Evolutionary conservation across 1,140 invertebrate species (phyloP), one percentile per base, ranked within the genome.

Genomic region (Nasonia vitripennis): DNA sequence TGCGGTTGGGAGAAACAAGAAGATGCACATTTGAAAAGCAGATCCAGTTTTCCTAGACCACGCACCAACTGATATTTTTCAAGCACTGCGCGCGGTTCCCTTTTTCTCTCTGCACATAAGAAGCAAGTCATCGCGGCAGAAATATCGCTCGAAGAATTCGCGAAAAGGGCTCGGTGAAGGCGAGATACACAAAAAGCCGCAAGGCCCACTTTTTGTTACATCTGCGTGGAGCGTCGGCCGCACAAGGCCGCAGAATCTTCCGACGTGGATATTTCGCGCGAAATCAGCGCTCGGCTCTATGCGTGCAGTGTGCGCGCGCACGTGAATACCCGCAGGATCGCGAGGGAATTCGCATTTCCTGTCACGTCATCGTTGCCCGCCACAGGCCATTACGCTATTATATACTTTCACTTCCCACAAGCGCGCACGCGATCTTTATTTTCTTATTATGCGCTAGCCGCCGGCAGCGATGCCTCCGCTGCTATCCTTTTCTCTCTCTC

Each of bases 401-500:
- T n/a, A 71, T 86, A 83, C 85, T 86, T 86, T 86, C 81, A 86
- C 85, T 86, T 86, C 81, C 75, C 85, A 82, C 80, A 82, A 83
- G 62, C 62, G 55, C 31, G 80, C 78, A 81, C 74, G 80, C 79
- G 45, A 86, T 86, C 74, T 86, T 86, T 83, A 86, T 86, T 82
- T 82, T 86, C 48, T 78, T 73, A 74, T 80, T 85, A 27, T 41
- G 27, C 34, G 41, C 41, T 62, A 62, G 55, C 55, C 55, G 55
- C 55, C 55, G 14, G 14, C 55, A 62, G 55, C 55, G 55, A 62
- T 62, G 55, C 55, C 17, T n/a, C 55, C 17, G 2, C 4, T 41
- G 41, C 41, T 45, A 45, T 45, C 41, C 41, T 45, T 45, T 10
- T 41, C 27, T 27, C 27, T 27, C 27, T 27, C 27, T 27, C 27